Evolutionary conservation across 2,113 vertebrate genomes (phyloP), one percentile per base, ranked within the genome.

Genomic region (Theristicus caerulescens): DNA sequence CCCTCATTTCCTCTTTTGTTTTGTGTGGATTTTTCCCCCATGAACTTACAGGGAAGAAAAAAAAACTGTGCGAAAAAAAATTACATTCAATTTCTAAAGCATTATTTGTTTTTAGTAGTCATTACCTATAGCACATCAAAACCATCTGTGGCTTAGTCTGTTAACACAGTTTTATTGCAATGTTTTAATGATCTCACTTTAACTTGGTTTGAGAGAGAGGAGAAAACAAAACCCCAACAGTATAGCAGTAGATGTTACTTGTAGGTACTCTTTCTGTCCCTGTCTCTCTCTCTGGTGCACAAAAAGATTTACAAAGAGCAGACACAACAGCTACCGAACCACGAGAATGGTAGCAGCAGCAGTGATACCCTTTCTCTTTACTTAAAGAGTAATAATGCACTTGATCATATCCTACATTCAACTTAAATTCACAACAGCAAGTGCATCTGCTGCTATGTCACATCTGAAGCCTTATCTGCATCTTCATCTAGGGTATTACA

Each of bases 1-100:
- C 85, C 66, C 78, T 95, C 77, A 92, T 87, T 97, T 95, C 93
- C 96, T 95, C 91, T 96, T 96, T 92, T 94, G 40, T 93, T 95
- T 79, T 85, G 61, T 57, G 61, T 70, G 88, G 70, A 84, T 80
- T 91, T 74, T 42, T 16, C 61, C 54, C 67, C 54, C 7, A 1
- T 29, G 51, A 80, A 72, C 38, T 87, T 65, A 87, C 36, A 81
- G 8, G 51, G 73, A 61, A 88, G 34, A 31, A 82, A 88, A 77
- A 81, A 73, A 76, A 77, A 4, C 8, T 24, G 4, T 10, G 24
- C 18, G 40, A 13, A 13, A 79, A 89, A 83, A 83, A 44, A 9
- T 10, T 17, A 67, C 55, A 71, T 42, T 79, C 4, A 0, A 38
- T 90, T 94, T 66, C 87, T 22, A 94, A 89, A 87, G 78, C 27